These are phyloP conservation scores for Phodopus roborovskii DNA, from an alignment of 2,113 vertebrate genomes.

Conservation along the genomic window DNA sequence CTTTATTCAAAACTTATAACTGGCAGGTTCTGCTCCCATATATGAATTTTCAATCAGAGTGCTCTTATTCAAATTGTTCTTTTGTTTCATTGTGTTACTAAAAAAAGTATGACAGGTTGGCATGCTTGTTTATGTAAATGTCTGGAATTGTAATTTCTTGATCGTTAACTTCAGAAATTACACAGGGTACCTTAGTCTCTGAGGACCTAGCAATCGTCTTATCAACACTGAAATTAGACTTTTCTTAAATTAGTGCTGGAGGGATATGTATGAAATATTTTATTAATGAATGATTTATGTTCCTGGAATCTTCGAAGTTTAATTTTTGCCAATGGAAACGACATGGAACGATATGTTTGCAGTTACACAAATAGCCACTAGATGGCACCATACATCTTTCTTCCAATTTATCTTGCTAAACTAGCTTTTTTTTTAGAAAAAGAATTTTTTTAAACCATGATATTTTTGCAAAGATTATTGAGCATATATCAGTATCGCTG, in stretches of 20 bases:
- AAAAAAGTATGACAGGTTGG: conserved; percentile 71
- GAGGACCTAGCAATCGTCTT: background rate
- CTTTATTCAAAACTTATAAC: conserved; percentile 59
- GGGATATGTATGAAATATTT: background rate
- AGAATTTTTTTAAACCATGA: conserved; percentile 17
- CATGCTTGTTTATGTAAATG: conserved; percentile 64
- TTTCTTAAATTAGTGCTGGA: background rate
- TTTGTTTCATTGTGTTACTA: conserved; percentile 71
- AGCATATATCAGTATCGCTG: background rate
- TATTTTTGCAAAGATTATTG: background rate
- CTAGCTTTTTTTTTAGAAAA: conserved; percentile 41
- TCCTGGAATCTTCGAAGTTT: background rate
- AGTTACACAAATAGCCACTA: conserved; percentile 45
- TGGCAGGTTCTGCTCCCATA: conserved; percentile 57
- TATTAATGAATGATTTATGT: conserved; percentile 58
- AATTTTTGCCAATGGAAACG: conserved; percentile 8
- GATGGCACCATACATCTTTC: conserved; percentile 80
- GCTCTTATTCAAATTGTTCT: conserved; percentile 68
- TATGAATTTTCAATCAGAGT: conserved; percentile 67
- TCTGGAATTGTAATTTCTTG: conserved; percentile 60
- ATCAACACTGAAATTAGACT: background rate
- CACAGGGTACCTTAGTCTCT: background rate
- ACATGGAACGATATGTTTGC: background rate
- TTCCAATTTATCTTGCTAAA: conserved; percentile 61
- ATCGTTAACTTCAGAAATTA: conserved; percentile 38